phyloP scores from a whole-genome alignment of 2,888 invertebrate species.

The Ptilodon capucinus region DNA sequence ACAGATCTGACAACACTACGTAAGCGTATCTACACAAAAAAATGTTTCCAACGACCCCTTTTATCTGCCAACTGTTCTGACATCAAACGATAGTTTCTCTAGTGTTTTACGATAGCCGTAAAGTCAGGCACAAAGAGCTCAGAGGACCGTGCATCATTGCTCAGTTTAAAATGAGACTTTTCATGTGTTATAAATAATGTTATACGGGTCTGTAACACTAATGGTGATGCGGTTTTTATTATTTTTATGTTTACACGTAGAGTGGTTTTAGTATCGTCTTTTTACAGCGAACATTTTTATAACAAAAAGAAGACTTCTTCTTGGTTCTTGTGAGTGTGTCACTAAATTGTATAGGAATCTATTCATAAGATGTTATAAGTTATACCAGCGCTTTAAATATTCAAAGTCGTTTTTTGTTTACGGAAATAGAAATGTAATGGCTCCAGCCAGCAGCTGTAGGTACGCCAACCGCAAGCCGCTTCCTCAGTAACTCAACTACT shows the following conservation, averaged over 20 bases:
- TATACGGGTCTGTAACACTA: constrained; percentile 7
- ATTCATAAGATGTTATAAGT: too few relatives aligned
- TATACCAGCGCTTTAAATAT: too few relatives aligned
- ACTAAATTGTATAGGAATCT: too few relatives aligned
- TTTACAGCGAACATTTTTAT: too few relatives aligned
- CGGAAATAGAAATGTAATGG: background rate
- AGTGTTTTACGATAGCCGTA: constrained; percentile 15
- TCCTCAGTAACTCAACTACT: background rate
- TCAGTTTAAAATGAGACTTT: constrained; percentile 26
- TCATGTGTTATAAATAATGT: constrained; percentile 23
- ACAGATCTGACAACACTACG: background rate
- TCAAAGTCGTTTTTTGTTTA: too few relatives aligned
- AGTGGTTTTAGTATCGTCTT: too few relatives aligned
- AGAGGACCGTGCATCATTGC: constrained; percentile 16
- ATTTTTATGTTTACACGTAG: background rate
- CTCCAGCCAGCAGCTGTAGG: too few relatives aligned
- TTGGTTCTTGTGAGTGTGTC: too few relatives aligned
- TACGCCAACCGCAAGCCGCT: constrained; percentile 4
- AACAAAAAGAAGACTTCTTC: too few relatives aligned
- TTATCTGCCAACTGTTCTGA: constrained; percentile 21
- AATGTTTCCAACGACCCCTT: constrained; percentile 7
- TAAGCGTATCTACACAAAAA: background rate
- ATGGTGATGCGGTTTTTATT: background rate
- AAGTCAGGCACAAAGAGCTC: constrained; percentile 29
- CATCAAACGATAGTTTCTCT: constrained; percentile 19